These are phyloP conservation scores for Idaea biselata DNA, from an alignment of 2,888 invertebrate genomes.

Conservation along the genomic window DNA sequence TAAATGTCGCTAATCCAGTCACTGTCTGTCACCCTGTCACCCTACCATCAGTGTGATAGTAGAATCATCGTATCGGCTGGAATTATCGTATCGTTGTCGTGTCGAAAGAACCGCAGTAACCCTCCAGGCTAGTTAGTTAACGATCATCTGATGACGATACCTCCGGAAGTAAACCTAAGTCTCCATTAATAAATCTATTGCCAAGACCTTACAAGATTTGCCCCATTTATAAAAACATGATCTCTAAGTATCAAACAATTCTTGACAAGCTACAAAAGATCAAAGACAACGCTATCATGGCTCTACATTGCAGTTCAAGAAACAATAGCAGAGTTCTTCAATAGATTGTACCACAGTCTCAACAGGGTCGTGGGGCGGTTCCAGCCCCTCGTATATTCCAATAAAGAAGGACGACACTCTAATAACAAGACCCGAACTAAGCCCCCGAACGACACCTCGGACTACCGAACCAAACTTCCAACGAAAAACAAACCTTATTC, in stretches of 20 bases:
- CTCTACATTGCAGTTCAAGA: background rate
- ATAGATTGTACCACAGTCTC: conserved; percentile 16
- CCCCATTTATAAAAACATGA: background rate
- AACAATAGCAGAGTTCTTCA: background rate
- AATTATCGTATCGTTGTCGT: no score
- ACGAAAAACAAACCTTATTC: conserved; percentile 39
- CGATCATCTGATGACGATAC: no score
- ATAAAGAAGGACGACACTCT: conserved; percentile 72
- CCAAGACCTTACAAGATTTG: no score
- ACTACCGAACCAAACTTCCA: conserved; percentile 34
- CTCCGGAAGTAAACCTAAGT: no score
- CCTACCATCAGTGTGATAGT: no score
- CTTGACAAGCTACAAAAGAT: background rate
- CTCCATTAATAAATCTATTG: no score
- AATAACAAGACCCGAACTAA: conserved; percentile 69
- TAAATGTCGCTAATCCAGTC: no score
- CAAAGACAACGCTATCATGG: background rate
- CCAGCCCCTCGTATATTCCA: conserved; percentile 63
- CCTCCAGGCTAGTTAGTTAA: no score
- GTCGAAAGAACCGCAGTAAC: no score
- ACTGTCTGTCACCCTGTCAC: no score
- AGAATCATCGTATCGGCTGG: no score
- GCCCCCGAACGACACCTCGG: conserved; percentile 69
- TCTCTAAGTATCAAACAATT: background rate
- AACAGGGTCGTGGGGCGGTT: conserved; percentile 26